Percentiles rank a stretch among this genome's conserved stretches.
Conservation (phyloP, 2,888 invertebrate genomes). For the Drosophila merina region DNA sequence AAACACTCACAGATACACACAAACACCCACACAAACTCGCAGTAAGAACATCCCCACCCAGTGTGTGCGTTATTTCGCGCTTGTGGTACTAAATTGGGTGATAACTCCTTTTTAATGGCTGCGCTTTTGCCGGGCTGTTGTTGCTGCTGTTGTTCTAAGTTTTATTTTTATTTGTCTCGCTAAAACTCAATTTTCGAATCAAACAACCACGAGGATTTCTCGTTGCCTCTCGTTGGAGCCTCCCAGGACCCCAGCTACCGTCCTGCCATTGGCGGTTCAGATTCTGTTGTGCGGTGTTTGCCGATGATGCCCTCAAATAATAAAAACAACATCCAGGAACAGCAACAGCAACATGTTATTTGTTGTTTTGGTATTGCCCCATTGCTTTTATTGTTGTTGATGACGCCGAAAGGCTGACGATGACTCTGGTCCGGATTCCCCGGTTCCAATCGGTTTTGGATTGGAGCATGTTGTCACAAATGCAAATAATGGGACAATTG, state of each 20-base stretch:
- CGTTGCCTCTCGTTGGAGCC: constrained; percentile 25
- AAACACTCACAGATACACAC: not conserved
- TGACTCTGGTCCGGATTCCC: constrained; percentile 16
- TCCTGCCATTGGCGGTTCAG: constrained; percentile 5
- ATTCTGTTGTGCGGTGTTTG: constrained; percentile 50
- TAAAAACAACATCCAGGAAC: constrained; percentile 23
- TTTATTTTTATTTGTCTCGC: constrained; percentile 76
- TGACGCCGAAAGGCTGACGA: constrained; percentile 42
- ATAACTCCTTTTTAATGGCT: constrained; percentile 76
- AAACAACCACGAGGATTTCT: constrained; percentile 76
- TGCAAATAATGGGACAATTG: constrained; percentile 82
- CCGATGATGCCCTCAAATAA: constrained; percentile 58
- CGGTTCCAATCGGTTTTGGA: not conserved
- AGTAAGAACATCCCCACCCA: constrained; percentile 72
- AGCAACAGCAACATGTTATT: constrained; percentile 40
- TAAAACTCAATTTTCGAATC: constrained; percentile 80
- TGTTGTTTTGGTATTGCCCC: constrained; percentile 47
- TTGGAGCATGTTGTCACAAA: constrained; percentile 74
- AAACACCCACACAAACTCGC: not conserved
- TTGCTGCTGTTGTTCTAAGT: constrained; percentile 57
- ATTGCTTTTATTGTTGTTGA: constrained; percentile 58
- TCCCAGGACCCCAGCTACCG: constrained; percentile 3
- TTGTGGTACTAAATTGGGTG: constrained; percentile 75
- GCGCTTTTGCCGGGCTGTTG: constrained; percentile 41
- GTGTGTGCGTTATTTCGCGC: constrained; percentile 78